A percentile compares a stretch with the other conserved stretches of the same genome.
Conservation (phyloP, 2,888 invertebrate species). For the Eubasilissa splendida region DNA sequence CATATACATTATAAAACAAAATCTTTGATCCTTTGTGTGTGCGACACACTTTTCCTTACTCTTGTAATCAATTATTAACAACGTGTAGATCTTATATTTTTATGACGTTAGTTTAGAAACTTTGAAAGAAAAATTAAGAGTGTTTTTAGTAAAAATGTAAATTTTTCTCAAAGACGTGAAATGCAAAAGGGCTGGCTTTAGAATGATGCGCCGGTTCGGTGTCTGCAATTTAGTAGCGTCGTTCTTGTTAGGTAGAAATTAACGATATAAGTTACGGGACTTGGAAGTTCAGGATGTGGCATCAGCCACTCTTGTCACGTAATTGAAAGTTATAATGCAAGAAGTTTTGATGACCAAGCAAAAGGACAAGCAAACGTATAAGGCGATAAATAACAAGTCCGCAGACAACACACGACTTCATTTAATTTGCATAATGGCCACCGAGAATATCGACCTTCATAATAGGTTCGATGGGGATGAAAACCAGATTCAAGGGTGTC, state of each 20-base stretch:
- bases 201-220: neutral
- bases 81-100: too few species aligned
- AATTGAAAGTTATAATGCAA: constrained; percentile 55
- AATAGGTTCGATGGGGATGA: too few species aligned
- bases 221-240: constrained; percentile 8
- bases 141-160: too few species aligned
- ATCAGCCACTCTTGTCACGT: constrained; percentile 52
- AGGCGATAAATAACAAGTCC: constrained; percentile 8
- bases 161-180: too few species aligned
- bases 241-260: neutral
- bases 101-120: too few species aligned
- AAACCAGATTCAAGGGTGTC: too few species aligned
- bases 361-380: constrained; percentile 25
- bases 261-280: neutral
- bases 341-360: constrained; percentile 45
- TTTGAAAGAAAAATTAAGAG: too few species aligned
- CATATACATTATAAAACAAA: too few species aligned
- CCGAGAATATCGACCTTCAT: neutral
- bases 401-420: constrained; percentile 7
- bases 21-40: too few species aligned
- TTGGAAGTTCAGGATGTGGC: constrained; percentile 15
- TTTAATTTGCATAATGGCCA: constrained; percentile 15
- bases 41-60: too few species aligned
- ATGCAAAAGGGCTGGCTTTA: too few species aligned
- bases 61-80: too few species aligned